Evolutionary conservation across 2,113 vertebrate genomes (phyloP).

Genomic region (Herpetotheres cachinnans): DNA sequence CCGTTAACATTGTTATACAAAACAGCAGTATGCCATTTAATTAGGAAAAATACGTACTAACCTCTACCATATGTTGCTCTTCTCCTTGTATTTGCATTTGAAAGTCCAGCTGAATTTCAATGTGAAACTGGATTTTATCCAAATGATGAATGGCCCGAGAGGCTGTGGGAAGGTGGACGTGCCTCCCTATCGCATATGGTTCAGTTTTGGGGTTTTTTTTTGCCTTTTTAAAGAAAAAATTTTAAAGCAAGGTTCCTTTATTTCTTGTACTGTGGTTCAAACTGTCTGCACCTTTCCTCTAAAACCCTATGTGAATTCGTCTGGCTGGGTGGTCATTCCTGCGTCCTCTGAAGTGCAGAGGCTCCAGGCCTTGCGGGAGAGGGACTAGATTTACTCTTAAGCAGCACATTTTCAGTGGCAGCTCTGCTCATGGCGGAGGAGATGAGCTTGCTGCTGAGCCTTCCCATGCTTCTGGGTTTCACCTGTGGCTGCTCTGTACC

Average conservation of each 20-base stretch:
- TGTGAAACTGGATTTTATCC: conserved; percentile 66
- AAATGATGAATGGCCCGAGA: conserved; percentile 50
- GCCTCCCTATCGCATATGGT: background rate
- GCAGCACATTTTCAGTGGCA: rapidly evolving
- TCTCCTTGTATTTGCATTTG: conserved; percentile 70
- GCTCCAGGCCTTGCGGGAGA: background rate
- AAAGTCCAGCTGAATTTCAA: conserved; percentile 71
- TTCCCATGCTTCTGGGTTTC: background rate
- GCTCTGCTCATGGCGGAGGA: background rate
- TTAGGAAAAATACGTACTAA: conserved; percentile 70
- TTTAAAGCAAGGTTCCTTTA: background rate
- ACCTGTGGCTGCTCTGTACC: background rate
- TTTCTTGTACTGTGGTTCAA: rapidly evolving
- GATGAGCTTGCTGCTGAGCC: background rate
- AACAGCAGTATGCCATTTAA: conserved; percentile 68
- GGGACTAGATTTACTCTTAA: background rate
- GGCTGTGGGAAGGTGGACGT: conserved; percentile 52
- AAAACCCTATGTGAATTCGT: background rate
- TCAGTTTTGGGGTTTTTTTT: background rate
- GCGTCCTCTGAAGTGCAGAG: background rate
- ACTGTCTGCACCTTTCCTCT: background rate
- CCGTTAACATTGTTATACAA: conserved; percentile 69
- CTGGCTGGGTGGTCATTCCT: background rate
- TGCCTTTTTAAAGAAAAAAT: background rate
- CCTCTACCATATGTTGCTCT: conserved; percentile 71